These are phyloP conservation scores for Steinernema hermaphroditum DNA, from an alignment of 2,888 invertebrate genomes.

Conservation along the genomic window DNA sequence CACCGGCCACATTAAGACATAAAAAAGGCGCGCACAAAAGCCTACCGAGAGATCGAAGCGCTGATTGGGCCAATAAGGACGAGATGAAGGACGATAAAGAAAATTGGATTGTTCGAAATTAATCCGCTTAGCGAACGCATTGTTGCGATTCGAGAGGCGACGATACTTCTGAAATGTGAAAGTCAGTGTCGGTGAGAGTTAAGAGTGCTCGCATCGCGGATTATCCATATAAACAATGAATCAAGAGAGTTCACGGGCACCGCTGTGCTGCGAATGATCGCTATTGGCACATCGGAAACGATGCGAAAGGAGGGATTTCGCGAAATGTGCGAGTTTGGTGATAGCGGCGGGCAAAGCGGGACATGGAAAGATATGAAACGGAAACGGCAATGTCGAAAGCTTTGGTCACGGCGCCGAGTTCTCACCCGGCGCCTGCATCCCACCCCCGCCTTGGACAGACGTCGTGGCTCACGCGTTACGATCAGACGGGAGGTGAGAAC, in stretches of 20 bases:
- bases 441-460: conserved; percentile 9
- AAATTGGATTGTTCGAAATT: conserved; percentile 21
- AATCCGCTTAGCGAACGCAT: background rate
- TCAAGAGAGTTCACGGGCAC: conserved; percentile 9
- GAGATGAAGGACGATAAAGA: conserved; percentile 25
- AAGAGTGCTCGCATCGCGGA: background rate
- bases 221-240: background rate
- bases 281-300: background rate
- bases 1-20: conserved; percentile 26
- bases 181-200: conserved; percentile 1
- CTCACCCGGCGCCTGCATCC: too few relatives aligned
- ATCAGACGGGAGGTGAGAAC: conserved; percentile 17
- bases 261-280: background rate
- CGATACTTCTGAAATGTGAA: background rate
- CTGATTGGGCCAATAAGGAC: conserved; percentile 23
- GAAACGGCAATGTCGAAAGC: background rate
- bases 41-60: conserved; percentile 30
- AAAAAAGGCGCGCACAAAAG: conserved; percentile 22
- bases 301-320: conserved; percentile 3
- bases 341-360: conserved; percentile 9
- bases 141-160: background rate
- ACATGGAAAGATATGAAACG: background rate
- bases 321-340: background rate
- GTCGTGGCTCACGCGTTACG: background rate
- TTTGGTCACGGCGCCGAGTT: background rate